phyloP scores from a whole-genome alignment of 2,797 vertebrate genomes.

The Oreochromis grahami region DNA sequence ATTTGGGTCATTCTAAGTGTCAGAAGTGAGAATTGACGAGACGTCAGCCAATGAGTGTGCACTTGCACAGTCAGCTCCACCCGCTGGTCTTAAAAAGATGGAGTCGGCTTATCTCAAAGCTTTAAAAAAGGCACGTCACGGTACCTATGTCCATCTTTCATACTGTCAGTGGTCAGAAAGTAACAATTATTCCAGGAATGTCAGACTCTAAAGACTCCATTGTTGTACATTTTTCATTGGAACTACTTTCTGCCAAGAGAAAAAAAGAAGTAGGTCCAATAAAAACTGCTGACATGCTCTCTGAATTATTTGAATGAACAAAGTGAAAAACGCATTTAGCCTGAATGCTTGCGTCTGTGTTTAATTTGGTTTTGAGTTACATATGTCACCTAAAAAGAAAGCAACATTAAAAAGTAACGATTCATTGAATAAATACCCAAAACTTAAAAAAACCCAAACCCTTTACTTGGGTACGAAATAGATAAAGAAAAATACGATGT shows the following conservation, averaged over 20 bases:
- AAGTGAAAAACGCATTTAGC: not conserved
- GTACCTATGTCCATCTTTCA: not conserved
- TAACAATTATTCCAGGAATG: not conserved
- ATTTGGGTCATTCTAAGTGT: not conserved
- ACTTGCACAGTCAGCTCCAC: not conserved
- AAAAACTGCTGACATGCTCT: not conserved
- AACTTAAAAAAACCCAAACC: not conserved
- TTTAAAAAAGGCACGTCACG: not conserved
- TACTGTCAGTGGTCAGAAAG: not conserved
- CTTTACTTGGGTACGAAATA: not conserved
- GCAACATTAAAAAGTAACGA: not conserved
- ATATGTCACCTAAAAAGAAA: not conserved
- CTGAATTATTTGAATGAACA: not conserved
- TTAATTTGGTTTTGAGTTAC: not conserved
- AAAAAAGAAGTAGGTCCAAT: not conserved
- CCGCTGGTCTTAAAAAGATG: not conserved
- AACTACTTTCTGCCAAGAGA: not conserved
- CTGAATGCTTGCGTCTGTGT: not conserved
- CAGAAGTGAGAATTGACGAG: not conserved
- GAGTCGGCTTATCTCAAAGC: rapidly evolving
- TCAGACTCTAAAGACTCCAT: not conserved
- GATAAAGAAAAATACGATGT: not conserved
- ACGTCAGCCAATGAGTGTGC: rapidly evolving
- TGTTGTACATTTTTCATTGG: not conserved
- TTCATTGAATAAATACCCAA: not conserved